A percentile compares a stretch with the other conserved stretches of the same genome.
phyloP scores from a whole-genome alignment of 2,113 vertebrate species.

The Agapornis roseicollis region DNA sequence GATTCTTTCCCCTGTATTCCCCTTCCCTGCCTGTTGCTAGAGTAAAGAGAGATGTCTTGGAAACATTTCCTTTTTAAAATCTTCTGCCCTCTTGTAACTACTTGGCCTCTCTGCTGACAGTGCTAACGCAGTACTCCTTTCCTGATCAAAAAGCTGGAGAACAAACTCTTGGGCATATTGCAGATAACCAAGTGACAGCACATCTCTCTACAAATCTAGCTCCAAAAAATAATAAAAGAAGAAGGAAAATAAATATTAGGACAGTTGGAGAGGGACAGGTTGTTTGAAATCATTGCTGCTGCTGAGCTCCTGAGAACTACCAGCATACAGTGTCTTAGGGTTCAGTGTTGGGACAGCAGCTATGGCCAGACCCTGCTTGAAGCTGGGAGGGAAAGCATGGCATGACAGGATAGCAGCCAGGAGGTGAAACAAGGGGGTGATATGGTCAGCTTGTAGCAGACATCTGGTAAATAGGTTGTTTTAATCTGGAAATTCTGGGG shows the following conservation, averaged over 20 bases:
- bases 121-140: neutral
- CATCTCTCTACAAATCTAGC: neutral
- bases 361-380: neutral
- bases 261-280: neutral
- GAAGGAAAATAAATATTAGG: neutral
- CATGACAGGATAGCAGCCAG: neutral
- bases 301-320: neutral
- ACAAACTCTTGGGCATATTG: neutral
- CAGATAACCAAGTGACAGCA: neutral
- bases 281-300: neutral
- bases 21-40: neutral
- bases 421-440: neutral
- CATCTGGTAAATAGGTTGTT: neutral
- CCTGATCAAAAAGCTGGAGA: neutral
- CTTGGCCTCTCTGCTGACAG: neutral
- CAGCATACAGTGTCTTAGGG: neutral
- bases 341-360: neutral
- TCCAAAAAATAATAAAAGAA: neutral
- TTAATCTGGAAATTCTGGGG: neutral
- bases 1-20: neutral
- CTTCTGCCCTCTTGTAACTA: neutral
- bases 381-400: neutral
- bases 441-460: neutral
- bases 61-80: neutral
- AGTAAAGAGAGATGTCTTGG: neutral